Base-by-base conservation (phyloP, 1,140 invertebrate genomes). In the Drosophila chauvacae region DNA sequence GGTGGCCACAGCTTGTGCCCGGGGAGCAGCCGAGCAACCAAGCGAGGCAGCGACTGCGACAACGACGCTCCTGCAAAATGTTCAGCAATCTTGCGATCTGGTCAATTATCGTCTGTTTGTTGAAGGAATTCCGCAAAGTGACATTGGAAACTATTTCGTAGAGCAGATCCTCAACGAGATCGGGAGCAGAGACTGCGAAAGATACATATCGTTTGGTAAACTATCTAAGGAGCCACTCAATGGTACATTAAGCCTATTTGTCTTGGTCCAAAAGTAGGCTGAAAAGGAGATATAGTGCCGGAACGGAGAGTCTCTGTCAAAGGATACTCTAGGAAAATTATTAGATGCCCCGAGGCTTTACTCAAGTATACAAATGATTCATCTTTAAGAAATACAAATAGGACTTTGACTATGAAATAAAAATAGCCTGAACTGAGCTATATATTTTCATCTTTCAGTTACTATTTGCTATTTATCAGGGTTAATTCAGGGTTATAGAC, bases 31-130 rank as follows among this genome's bases (percentile, higher is more conserved):
- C 33, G 23, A 57, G 64, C 55, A 41, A 42, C 56, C 55, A 55
- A 59, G 62, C 58, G 66, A 61, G 61, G 45, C 60, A 23, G 51
- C 16, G 51, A 20, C 51, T 23, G 9, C 57, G 72, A 48, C 60
- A 35, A 68, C 57, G 84, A 51, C 76, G 66, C 83, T 88, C 80
- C 84, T 88, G 70, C 71, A 60, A 79, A 78, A 71, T 83, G 39
- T 77, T 83, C 69, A 68, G 72, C 68, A 80, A 73, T 55, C 56
- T 71, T 71, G 20, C 73, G 74, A 77, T 66, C 63, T 81, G 79
- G 70, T 37, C 77, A 74, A 47, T 55, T 70, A 60, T 72, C 55
- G 23, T 14, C 7, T 79, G 35, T 81, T 81, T 76, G 60, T 30
- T 30, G 13, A 26, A 44, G 45, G 56, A 51, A 65, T 80, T 45